Evolutionary conservation across 1,140 invertebrate genomes (phyloP), one percentile per base, ranked within the genome.

Genomic region (Lepidotrigona ventralis): DNA sequence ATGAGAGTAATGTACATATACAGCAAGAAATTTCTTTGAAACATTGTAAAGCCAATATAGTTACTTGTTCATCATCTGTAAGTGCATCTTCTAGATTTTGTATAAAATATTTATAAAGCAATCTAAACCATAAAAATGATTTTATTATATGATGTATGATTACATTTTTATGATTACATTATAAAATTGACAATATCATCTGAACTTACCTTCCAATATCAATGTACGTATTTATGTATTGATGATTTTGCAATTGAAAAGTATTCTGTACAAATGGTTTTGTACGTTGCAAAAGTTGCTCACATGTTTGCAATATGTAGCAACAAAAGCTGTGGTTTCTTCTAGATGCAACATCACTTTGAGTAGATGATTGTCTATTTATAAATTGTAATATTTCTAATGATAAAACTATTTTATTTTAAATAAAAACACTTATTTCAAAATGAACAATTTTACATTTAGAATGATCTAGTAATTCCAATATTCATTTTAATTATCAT

Each of bases 21-120:
- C 95, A 90, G 58, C 90, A 91, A 39, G 95, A 91, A 69, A 95
- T 94, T 85, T 95, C 93, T 77, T 94, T 92, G 73, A 96, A 96
- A 85, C 95, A 96, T 87, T 96, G 95, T 23, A 95, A 82, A 23
- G 94, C 93, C 17, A 94, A 79, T 63, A 93, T 85, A 1, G 94
- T 92, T 12, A 92, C 92, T 51, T 91, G 87, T 79, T 93, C 85
- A 86, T 96, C 94, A 79, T 95, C 94, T 70, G 93, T 89, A 14
- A 89, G 80, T 21, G 94, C 90, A n/a, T 93, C 88, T 8, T 93
- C 86, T 17, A 95, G 86, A 64, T 92, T 63, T 29, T 79, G 53
- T 23, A 94, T 15, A 1, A 93, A 79, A 1, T 91, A 29, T 71
- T 93, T 88, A 33, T 92, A 94, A 29, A 94, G 83, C 19, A 93